Percentiles rank a stretch among this genome's conserved stretches.
phyloP scores from a whole-genome alignment of 2,888 invertebrate species.

The Apodemia hepburni region DNA sequence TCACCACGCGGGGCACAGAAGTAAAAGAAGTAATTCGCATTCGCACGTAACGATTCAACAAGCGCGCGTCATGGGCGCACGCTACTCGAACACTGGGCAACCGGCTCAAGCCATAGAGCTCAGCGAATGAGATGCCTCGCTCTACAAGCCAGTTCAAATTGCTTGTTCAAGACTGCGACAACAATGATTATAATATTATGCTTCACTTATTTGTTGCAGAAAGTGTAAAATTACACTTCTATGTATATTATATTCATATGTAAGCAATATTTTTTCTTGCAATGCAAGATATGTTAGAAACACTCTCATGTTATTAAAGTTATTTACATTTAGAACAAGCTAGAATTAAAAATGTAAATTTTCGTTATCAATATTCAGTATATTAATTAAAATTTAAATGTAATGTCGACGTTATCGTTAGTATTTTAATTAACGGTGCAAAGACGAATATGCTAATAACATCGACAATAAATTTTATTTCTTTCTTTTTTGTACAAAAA shows the following conservation, averaged over 20 bases:
- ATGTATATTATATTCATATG: conserved; percentile 32
- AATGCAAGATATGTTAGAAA: neutral
- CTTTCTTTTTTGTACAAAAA: neutral
- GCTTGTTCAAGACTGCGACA: conserved; percentile 40
- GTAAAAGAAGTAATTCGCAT: conserved; percentile 38
- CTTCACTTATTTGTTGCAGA: conserved; percentile 60
- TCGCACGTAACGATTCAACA: conserved; percentile 33
- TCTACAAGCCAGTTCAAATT: conserved; percentile 14
- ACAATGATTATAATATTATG: conserved; percentile 55
- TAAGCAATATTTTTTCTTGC: neutral
- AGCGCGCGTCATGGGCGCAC: conserved; percentile 48
- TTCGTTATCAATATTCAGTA: neutral
- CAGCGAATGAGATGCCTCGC: conserved; percentile 12
- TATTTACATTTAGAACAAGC: neutral
- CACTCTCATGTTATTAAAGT: neutral
- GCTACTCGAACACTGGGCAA: conserved; percentile 60
- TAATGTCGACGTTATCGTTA: neutral
- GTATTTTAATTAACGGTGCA: neutral
- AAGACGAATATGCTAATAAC: neutral
- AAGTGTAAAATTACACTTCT: conserved; percentile 65
- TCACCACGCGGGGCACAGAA: conserved; percentile 46
- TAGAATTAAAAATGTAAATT: neutral
- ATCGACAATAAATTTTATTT: neutral
- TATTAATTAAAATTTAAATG: neutral
- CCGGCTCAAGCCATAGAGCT: conserved; percentile 18